Evolutionary conservation across 2,888 invertebrate species (phyloP).

Genomic region (Phyllotreta striolata): DNA sequence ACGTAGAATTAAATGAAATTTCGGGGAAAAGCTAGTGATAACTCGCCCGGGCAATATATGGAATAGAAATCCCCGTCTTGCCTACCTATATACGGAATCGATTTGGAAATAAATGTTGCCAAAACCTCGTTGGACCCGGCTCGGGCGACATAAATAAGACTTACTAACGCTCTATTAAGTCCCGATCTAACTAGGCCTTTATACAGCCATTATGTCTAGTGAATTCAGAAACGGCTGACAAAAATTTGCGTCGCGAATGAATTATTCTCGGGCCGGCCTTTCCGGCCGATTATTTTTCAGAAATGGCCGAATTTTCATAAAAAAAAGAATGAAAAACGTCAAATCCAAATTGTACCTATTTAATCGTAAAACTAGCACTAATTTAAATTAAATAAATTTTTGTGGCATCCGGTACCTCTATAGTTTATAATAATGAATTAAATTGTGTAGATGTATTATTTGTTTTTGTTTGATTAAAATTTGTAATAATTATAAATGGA

Average conservation of each 20-base stretch:
- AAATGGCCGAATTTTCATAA: too few relatives aligned
- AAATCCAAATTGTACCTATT: too few relatives aligned
- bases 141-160: slow-evolving; percentile 24
- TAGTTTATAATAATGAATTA: too few relatives aligned
- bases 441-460: too few relatives aligned
- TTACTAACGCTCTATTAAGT: slow-evolving; percentile 31
- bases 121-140: slow-evolving; percentile 18
- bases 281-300: too few relatives aligned
- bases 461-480: too few relatives aligned
- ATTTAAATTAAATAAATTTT: too few relatives aligned
- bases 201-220: slow-evolving; percentile 32
- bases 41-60: slow-evolving; percentile 20
- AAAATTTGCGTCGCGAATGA: slow-evolving; percentile 26
- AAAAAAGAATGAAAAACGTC: too few relatives aligned
- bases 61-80: slow-evolving; percentile 20
- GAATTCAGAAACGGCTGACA: slow-evolving; percentile 25
- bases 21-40: slow-evolving; percentile 14
- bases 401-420: too few relatives aligned
- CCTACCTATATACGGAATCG: slow-evolving; percentile 28
- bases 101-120: slow-evolving; percentile 28
- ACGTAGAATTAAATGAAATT: slow-evolving; percentile 29
- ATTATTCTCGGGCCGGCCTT: slow-evolving; percentile 14
- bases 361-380: too few relatives aligned
- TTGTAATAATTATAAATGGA: too few relatives aligned
- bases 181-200: slow-evolving; percentile 30